Base-by-base conservation (phyloP, 2,888 invertebrate species). In the Chalcosyrphus nemorum region DNA sequence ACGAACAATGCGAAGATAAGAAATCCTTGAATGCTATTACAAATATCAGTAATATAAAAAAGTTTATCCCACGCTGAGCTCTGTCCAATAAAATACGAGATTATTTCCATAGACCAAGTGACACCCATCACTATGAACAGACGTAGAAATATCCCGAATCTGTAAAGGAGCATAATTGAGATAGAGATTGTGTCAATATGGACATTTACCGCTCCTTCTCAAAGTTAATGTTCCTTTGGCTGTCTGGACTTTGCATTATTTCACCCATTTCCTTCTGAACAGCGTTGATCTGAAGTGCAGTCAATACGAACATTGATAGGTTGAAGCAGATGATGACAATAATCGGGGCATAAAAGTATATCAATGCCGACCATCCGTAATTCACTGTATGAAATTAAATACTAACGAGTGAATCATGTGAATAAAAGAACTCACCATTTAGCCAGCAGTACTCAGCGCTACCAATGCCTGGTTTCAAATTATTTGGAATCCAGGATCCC, bases 91-190 rank as follows among this genome's bases (percentile, higher is more conserved):
- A 94, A 93, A 93, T 95, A 96, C 45, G 96, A 95, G 76, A 96
- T 92, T 57, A 96, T 93, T 89, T 97, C 97, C 92, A 95, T 94
- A 0, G 94, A 93, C 97, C 97, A 97, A 88, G 95, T 96, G 15
- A 96, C 94, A 0, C 97, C 97, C 96, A 97, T 97, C 24, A 96
- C 96, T 87, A 97, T 93, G 89, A 97, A 95, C 38, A 97, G 92
- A 88, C 97, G 96, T 87, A 96, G 88, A 89, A 96, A 97, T 2
- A 97, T 92, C 27, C 94, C 94, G 89, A 95, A 96, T 91, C 97
- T 97, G 11, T 41, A 71, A 56, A 32, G 11, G 4, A 11, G 29
- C 0, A 9, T 17, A 21, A 17, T 11, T 2, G 1, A 27, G 0
- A 29, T n/a, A 5, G 13, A 13, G n/a, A 13, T 15, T 7, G 4